Evolutionary conservation across 1,140 invertebrate species (phyloP).

Genomic region (Achatina immaculata): DNA sequence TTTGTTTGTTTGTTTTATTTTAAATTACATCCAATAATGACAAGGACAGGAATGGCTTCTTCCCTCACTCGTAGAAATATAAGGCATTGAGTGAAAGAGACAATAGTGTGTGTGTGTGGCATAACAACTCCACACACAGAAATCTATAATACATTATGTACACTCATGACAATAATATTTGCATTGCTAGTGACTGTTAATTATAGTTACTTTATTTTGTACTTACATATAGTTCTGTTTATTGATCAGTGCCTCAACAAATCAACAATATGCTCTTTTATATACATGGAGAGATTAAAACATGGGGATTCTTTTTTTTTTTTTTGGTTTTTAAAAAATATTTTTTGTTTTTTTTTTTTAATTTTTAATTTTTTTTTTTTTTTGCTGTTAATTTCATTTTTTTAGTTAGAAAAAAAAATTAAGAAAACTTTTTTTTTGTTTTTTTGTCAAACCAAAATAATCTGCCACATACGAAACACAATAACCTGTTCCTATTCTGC

Average conservation of each 20-base stretch:
- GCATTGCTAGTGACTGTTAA: neutral
- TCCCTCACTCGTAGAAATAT: neutral
- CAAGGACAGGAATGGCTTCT: slow-evolving; percentile 7
- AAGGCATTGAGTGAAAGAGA: slow-evolving; percentile 3
- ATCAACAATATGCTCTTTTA: neutral
- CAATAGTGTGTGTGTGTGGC: neutral
- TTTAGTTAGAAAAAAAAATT: neutral
- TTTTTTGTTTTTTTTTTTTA: neutral
- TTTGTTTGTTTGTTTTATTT: no score
- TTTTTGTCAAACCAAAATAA: no score
- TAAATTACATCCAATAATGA: neutral
- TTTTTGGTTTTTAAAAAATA: neutral
- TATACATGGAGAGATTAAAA: neutral
- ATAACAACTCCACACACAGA: neutral
- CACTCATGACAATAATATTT: neutral
- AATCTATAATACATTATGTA: slow-evolving; percentile 11
- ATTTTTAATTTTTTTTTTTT: neutral
- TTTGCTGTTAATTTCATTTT: neutral
- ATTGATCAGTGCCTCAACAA: neutral
- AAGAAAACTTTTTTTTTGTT: neutral
- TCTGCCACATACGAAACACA: no score
- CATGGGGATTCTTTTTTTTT: neutral
- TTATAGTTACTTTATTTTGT: neutral
- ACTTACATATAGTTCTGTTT: slow-evolving; percentile 6
- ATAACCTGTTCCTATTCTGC: no score